phyloP scores from a whole-genome alignment of 2,113 vertebrate genomes.

The Myotis davidii region DNA sequence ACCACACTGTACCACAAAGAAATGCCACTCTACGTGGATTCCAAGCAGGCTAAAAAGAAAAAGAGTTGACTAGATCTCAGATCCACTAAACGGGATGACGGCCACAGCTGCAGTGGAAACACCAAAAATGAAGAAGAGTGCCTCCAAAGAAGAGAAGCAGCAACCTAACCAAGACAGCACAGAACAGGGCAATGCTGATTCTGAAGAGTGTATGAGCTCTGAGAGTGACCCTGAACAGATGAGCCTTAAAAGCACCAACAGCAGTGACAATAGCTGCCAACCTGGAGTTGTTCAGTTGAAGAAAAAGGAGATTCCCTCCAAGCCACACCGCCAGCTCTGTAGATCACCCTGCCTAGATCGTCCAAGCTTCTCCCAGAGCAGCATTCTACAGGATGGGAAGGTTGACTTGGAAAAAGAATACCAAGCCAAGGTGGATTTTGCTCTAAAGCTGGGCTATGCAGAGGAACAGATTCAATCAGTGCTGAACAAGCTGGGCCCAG shows the following conservation, averaged over 20 bases:
- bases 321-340: constrained; percentile 96
- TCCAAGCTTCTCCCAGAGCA: constrained; percentile 97
- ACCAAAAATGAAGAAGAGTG: constrained; percentile 96
- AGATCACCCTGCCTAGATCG: constrained; percentile 96
- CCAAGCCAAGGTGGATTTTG: constrained; percentile 98
- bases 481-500: constrained; percentile 94
- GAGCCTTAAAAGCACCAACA: constrained; percentile 71
- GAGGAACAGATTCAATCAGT: constrained; percentile 97
- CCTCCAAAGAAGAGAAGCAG: constrained; percentile 91
- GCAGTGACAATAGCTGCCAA: constrained; percentile 59
- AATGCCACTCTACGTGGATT: constrained; percentile 83
- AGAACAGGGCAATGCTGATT: constrained; percentile 88
- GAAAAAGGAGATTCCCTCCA: constrained; percentile 88
- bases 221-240: constrained; percentile 93
- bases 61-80: constrained; percentile 85
- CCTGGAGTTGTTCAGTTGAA: constrained; percentile 75
- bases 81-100: constrained; percentile 93
- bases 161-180: constrained; percentile 82
- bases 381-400: constrained; percentile 93
- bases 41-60: constrained; percentile 86
- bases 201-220: constrained; percentile 94
- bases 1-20: constrained; percentile 78
- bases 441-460: constrained; percentile 96
- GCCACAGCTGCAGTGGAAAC: constrained; percentile 93
- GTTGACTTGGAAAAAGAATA: constrained; percentile 91